A percentile compares a stretch with the other conserved stretches of the same genome.
Conservation (phyloP, 1,140 invertebrate species). For the Neocloeon triangulifer region DNA sequence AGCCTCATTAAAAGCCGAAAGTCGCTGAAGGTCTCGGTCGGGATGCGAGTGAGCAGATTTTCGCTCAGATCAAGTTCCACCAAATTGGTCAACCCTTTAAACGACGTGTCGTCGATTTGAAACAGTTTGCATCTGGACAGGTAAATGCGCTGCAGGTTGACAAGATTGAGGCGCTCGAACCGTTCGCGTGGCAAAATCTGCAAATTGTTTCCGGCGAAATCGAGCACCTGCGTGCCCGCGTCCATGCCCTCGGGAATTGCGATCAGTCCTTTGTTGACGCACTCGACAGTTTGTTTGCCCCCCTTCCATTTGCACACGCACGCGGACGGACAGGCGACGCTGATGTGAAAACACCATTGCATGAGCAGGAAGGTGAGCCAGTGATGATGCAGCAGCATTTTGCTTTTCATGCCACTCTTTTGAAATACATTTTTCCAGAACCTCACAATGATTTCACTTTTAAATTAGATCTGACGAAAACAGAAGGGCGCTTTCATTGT, state of each 20-base stretch:
- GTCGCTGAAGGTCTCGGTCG: constrained; percentile 49
- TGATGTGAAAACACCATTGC: too few relatives aligned
- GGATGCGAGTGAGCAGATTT: constrained; percentile 52
- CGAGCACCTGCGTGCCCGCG: constrained; percentile 69
- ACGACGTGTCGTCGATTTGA: constrained; percentile 51
- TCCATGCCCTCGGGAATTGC: constrained; percentile 58
- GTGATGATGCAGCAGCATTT: too few relatives aligned
- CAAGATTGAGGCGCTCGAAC: constrained; percentile 49
- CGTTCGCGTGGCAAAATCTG: constrained; percentile 47
- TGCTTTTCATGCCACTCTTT: too few relatives aligned
- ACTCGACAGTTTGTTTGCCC: constrained; percentile 75
- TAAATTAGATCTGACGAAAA: too few relatives aligned
- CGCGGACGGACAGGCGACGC: constrained; percentile 42
- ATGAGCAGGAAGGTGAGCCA: too few relatives aligned
- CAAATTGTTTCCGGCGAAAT: constrained; percentile 60
- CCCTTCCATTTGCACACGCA: constrained; percentile 81
- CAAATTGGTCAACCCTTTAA: constrained; percentile 61
- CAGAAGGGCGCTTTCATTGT: too few relatives aligned
- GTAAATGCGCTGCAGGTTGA: constrained; percentile 73
- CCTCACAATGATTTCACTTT: too few relatives aligned
- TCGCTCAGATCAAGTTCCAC: constrained; percentile 71
- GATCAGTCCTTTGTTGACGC: constrained; percentile 45
- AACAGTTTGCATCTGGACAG: constrained; percentile 49
- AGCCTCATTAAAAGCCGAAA: constrained; percentile 60
- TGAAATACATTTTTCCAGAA: too few relatives aligned